Evolutionary conservation across 2,113 vertebrate species (phyloP).

Genomic region (Sceloporus undulatus): DNA sequence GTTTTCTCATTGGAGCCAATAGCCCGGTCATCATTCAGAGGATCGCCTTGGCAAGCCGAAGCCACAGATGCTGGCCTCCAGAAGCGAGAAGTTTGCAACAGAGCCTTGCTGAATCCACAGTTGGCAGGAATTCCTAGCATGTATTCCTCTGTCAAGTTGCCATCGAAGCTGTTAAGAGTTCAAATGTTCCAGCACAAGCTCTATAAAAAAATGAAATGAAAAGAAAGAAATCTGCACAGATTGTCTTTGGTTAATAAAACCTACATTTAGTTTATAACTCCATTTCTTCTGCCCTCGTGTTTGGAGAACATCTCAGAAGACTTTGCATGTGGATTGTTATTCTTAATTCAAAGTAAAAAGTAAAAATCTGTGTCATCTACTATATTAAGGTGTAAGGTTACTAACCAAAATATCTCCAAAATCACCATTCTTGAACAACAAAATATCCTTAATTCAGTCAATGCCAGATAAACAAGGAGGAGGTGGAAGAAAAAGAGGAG

Average conservation of each 20-base stretch:
- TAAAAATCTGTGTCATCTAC: background rate
- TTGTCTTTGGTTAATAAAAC: constrained; percentile 39
- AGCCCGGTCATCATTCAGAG: constrained; percentile 75
- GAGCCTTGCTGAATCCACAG: constrained; percentile 37
- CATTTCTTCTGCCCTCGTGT: background rate
- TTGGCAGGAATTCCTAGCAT: background rate
- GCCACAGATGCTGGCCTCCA: constrained; percentile 72
- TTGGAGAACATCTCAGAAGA: constrained; percentile 20
- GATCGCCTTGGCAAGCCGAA: constrained; percentile 73
- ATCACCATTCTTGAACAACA: no score
- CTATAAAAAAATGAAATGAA: background rate
- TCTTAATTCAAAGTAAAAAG: background rate
- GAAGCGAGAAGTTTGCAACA: constrained; percentile 53
- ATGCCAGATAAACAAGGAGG: no score
- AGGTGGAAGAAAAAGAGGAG: no score
- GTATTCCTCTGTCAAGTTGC: constrained; percentile 14
- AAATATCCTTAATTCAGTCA: background rate
- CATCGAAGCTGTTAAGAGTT: constrained; percentile 34
- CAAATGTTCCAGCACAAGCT: constrained; percentile 32
- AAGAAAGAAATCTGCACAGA: background rate
- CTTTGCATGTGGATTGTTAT: constrained; percentile 10
- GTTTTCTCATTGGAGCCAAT: constrained; percentile 76
- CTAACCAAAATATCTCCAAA: background rate
- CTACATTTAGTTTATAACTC: background rate
- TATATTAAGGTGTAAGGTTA: background rate